Base-by-base conservation (phyloP, 2,113 vertebrate species). In the Burhinus bistriatus region DNA sequence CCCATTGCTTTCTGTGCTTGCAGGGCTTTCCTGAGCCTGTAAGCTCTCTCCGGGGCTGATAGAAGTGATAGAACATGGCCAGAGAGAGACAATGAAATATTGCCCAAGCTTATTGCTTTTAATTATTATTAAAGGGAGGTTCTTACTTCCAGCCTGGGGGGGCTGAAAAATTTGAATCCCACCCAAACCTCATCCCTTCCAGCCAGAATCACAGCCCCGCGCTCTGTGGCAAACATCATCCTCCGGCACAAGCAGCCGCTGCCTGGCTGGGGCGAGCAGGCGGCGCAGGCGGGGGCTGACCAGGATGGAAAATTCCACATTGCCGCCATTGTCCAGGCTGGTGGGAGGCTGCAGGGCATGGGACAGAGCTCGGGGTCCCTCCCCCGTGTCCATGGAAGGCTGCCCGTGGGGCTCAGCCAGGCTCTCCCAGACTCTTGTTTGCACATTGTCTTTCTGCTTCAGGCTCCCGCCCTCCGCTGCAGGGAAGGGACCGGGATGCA, bases 271-370 rank as follows among this genome's bases (percentile, higher is more conserved):
- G 83, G 22, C 49, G 49, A 51, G 49, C 49, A 6, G 49, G 22
- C 22, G 23, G 49, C 22, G 12, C 49, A 51, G 49, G 49, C 22
- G 6, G 49, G 49, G 22, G 30, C 68, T 40, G 69, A 69, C 18
- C 1, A 3, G 93, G 86, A 77, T 88, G 98, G 97, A 97, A 97
- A 98, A 97, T 94, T 96, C 97, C 94, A 54, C 1, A 8, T 38
- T 57, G 75, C 84, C 34, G 42, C 94, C 76, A 47, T 64, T 90
- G 88, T 79, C 57, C n/a, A 1, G 58, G 52, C 6, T 34, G 86
- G 87, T 84, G 93, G 5, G 64, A 70, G 90, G 70, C 73, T 51
- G 92, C 6, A 1, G 85, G 86, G 85, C 2, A 26, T 23, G 9
- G 40, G 45, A 45, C 57, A 49, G 83, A 75, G 83, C 85, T 45